Conservation (phyloP, 2,888 invertebrate genomes). For the Heliconius ismenius region DNA sequence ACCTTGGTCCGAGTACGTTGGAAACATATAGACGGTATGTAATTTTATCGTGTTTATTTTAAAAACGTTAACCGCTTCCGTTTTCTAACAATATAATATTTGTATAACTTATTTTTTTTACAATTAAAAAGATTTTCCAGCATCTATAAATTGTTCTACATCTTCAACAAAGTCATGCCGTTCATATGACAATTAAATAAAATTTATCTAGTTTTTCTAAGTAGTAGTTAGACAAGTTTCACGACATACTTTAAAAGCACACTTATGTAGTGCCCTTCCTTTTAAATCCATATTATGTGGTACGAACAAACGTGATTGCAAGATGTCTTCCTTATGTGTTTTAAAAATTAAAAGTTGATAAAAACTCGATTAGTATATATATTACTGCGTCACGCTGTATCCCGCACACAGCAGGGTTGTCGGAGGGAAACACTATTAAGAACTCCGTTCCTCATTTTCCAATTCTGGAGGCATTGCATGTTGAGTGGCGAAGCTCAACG, state of each 20-base stretch:
- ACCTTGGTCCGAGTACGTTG: too few species aligned
- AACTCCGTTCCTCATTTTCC: background rate
- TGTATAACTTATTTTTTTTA: background rate
- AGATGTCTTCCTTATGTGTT: constrained; percentile 6
- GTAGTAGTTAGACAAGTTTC: constrained; percentile 35
- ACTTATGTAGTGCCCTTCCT: constrained; percentile 46
- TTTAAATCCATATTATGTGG: constrained; percentile 8
- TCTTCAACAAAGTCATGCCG: background rate
- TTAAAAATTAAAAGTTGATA: constrained; percentile 28
- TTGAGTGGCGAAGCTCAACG: background rate
- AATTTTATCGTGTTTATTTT: too few species aligned
- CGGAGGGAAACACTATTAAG: too few species aligned
- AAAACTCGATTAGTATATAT: background rate
- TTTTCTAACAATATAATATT: background rate
- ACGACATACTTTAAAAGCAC: constrained; percentile 50
- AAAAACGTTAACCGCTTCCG: too few species aligned
- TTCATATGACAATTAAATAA: background rate
- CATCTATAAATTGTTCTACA: background rate
- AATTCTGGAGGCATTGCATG: background rate
- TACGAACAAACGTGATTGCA: background rate
- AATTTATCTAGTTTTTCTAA: constrained; percentile 5
- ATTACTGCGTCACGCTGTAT: background rate
- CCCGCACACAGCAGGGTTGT: background rate
- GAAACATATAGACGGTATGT: too few species aligned
- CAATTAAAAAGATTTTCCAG: background rate